Conservation (phyloP, 2,113 vertebrate species). For the Nothocercus nigrocapillus region DNA sequence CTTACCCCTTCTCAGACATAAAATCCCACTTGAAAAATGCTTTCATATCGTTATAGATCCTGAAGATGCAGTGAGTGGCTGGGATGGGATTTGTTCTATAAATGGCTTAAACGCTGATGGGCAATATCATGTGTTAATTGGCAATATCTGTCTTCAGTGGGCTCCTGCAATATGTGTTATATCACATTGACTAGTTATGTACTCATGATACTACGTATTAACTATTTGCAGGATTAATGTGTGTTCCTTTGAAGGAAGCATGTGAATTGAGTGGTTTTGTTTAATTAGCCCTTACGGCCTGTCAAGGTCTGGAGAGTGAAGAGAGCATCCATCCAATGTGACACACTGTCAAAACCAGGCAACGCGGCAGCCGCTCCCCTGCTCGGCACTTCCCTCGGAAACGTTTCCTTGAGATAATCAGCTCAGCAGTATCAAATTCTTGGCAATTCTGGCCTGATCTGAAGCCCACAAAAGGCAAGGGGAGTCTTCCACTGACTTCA, state of each 20-base stretch:
- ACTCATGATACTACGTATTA: slow-evolving; percentile 63
- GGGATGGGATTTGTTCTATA: slow-evolving; percentile 36
- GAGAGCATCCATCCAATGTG: slow-evolving; percentile 64
- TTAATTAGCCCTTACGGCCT: slow-evolving; percentile 77
- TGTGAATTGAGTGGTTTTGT: slow-evolving; percentile 60
- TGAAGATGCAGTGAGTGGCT: slow-evolving; percentile 30
- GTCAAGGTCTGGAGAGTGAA: slow-evolving; percentile 67
- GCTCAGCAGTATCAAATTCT: slow-evolving; percentile 55
- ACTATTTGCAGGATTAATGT: slow-evolving; percentile 64
- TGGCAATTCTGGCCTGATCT: slow-evolving; percentile 21
- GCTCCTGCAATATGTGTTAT: slow-evolving; percentile 64
- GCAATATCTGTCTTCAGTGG: slow-evolving; percentile 74
- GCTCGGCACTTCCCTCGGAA: slow-evolving; percentile 13
- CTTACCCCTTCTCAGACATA: slow-evolving; percentile 32
- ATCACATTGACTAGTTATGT: slow-evolving; percentile 68
- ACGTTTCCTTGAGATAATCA: slow-evolving; percentile 60
- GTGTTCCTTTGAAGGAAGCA: slow-evolving; percentile 48
- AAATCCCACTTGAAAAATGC: slow-evolving; percentile 31
- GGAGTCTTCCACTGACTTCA: not conserved
- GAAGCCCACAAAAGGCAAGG: slow-evolving; percentile 16
- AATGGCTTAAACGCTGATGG: slow-evolving; percentile 66
- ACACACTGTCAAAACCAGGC: slow-evolving; percentile 73
- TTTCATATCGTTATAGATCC: slow-evolving; percentile 2
- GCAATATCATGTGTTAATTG: slow-evolving; percentile 76
- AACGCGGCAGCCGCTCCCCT: slow-evolving; percentile 42